These are phyloP conservation scores for Xyrauchen texanus DNA, from an alignment of 2,113 vertebrate genomes.

Conservation along the genomic window DNA sequence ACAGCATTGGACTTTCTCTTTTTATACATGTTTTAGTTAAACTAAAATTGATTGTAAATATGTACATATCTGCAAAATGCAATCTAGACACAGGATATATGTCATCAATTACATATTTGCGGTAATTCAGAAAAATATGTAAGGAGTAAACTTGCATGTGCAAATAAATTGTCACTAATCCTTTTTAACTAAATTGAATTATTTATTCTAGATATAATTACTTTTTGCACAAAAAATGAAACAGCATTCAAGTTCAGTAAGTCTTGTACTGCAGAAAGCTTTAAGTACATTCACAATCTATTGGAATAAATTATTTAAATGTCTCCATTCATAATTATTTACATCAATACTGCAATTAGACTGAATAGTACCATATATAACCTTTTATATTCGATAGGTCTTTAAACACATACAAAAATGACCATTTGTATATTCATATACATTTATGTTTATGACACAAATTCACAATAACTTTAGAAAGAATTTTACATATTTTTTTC, in stretches of 20 bases:
- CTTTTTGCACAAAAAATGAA: constrained; percentile 86
- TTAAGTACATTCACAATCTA: constrained; percentile 97
- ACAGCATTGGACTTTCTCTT: constrained; percentile 83
- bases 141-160: constrained; percentile 87
- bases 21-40: constrained; percentile 81
- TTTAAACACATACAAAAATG: constrained; percentile 98
- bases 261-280: constrained; percentile 90
- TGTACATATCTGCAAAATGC: constrained; percentile 94
- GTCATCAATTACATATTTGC: constrained; percentile 76
- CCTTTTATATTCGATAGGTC: constrained; percentile 81
- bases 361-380: constrained; percentile 82
- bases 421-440: constrained; percentile 83
- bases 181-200: constrained; percentile 80
- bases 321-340: constrained; percentile 94
- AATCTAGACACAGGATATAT: constrained; percentile 83
- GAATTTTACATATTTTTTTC: constrained; percentile 90
- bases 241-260: constrained; percentile 91
- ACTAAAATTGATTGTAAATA: constrained; percentile 83
- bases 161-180: constrained; percentile 85
- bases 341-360: constrained; percentile 85
- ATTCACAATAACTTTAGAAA: constrained; percentile 98
- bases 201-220: constrained; percentile 79
- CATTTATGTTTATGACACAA: constrained; percentile 90
- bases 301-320: constrained; percentile 84
- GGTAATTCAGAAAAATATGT: constrained; percentile 83